These are phyloP conservation scores for Epinotia brunnichana DNA, from an alignment of 2,888 invertebrate genomes.

Conservation along the genomic window DNA sequence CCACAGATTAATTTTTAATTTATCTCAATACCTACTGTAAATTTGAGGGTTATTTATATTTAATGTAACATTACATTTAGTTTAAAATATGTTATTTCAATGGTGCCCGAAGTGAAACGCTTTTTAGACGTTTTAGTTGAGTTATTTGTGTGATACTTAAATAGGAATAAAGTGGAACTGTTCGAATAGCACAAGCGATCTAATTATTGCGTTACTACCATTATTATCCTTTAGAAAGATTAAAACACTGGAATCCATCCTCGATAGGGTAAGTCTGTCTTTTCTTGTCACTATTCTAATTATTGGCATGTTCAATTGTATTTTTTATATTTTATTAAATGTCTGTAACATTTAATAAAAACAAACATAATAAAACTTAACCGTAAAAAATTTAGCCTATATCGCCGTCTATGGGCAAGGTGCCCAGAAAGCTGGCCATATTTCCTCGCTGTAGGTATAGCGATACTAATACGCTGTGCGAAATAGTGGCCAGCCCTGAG, in stretches of 20 bases:
- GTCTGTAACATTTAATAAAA: too few relatives aligned
- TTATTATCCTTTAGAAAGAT: background rate
- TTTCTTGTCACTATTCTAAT: too few relatives aligned
- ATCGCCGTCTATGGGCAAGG: too few relatives aligned
- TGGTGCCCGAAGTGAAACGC: constrained; percentile 18
- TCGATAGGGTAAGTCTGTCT: too few relatives aligned
- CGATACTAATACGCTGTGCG: too few relatives aligned
- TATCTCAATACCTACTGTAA: background rate
- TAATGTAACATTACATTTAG: constrained; percentile 1
- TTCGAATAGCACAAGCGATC: constrained; percentile 29
- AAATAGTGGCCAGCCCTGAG: too few relatives aligned
- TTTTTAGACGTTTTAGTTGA: constrained; percentile 32
- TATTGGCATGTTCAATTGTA: too few relatives aligned
- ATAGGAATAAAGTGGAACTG: constrained; percentile 38
- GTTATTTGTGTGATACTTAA: constrained; percentile 41
- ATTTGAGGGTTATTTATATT: background rate
- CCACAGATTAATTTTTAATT: background rate
- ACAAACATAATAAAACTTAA: too few relatives aligned
- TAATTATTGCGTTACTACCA: background rate
- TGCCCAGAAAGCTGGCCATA: too few relatives aligned
- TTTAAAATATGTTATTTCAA: background rate
- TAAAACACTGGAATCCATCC: background rate
- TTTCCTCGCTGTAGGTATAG: too few relatives aligned
- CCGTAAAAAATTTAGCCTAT: too few relatives aligned
- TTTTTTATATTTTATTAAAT: too few relatives aligned